Base-by-base conservation (phyloP, 2,888 invertebrate species). In the Ectemnius cavifrons region DNA sequence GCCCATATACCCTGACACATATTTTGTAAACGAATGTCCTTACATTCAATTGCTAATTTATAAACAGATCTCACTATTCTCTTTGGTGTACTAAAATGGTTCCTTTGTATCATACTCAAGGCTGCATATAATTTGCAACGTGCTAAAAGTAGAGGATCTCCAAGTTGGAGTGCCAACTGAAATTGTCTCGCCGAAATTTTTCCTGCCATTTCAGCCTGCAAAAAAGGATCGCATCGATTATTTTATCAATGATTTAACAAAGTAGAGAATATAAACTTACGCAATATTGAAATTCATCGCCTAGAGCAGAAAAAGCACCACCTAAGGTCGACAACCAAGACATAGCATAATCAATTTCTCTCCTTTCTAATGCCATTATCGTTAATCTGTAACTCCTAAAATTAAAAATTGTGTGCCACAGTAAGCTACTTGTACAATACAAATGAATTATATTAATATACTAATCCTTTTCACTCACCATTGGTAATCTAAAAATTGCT, bases 291-390 rank as follows among this genome's bases (percentile, higher is more conserved):
- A 95, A 96, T 86, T 96, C 94, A 89, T 99, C 98, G 1, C 99
- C 99, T 67, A 99, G 92, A 0, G 98, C 97, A 2, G 99, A 99
- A 91, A 97, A 99, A 1, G 98, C 99, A 61, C 99, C 99, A 2
- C 99, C 99, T 16, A 99, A 93, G 0, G 99, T 99, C 20, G 98
- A 99, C 27, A 99, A 91, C 97, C 98, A 98, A 18, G 98, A 97
- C 93, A 98, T 94, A 37, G 96, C 93, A 91, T 96, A 94, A 83
- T 97, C 97, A 83, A 96, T 92, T 91, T 97, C 97, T 77, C 95
- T 92, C 83, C 93, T 93, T 79, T 94, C 95, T 92, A 94, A 88
- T 4, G 92, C 89, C 85, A 93, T 90, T 60, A 86, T 78, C 16
- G 89, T 89, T 49, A 93, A 86, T 83, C 91, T 92, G 52, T 92